phyloP scores from a whole-genome alignment of 2,888 invertebrate genomes.

The Drosophila meridionalis region DNA sequence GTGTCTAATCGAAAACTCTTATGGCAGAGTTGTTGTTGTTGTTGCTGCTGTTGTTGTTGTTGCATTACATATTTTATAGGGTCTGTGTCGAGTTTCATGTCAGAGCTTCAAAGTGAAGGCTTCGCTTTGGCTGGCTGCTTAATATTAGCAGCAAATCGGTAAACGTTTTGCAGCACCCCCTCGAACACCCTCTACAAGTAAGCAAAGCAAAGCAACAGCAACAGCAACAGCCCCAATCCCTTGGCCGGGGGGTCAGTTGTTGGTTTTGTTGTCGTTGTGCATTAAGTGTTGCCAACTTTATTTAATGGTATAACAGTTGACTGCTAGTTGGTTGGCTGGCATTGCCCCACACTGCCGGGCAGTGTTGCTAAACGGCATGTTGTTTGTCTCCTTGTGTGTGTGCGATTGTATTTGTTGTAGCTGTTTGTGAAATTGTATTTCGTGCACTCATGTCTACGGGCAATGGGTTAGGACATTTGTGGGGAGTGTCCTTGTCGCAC shows the following conservation, averaged over 20 bases:
- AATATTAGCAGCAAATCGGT: constrained; percentile 80
- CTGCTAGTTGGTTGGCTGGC: constrained; percentile 69
- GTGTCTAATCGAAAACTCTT: constrained; percentile 9
- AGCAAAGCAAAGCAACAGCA: constrained; percentile 25
- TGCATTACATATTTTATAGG: constrained; percentile 59
- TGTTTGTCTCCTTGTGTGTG: constrained; percentile 22
- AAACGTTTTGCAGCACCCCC: constrained; percentile 53
- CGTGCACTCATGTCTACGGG: constrained; percentile 50
- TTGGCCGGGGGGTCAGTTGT: constrained; percentile 33
- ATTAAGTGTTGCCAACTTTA: constrained; percentile 84
- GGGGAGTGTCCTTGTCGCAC: constrained; percentile 50
- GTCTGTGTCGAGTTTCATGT: constrained; percentile 42
- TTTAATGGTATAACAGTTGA: constrained; percentile 83
- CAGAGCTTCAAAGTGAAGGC: constrained; percentile 36
- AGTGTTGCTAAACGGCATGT: constrained; percentile 66
- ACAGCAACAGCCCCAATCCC: constrained; percentile 10
- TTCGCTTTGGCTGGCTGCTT: constrained; percentile 49
- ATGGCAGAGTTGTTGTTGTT: background rate
- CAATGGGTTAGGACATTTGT: constrained; percentile 51
- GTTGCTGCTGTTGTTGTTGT: constrained; percentile 20
- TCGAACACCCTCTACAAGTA: constrained; percentile 27
- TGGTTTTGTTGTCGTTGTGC: constrained; percentile 75
- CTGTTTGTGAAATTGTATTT: constrained; percentile 67
- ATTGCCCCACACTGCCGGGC: constrained; percentile 43
- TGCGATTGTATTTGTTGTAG: constrained; percentile 47